Evolutionary conservation across 1,140 invertebrate genomes (phyloP).

Genomic region (Nasonia giraulti): DNA sequence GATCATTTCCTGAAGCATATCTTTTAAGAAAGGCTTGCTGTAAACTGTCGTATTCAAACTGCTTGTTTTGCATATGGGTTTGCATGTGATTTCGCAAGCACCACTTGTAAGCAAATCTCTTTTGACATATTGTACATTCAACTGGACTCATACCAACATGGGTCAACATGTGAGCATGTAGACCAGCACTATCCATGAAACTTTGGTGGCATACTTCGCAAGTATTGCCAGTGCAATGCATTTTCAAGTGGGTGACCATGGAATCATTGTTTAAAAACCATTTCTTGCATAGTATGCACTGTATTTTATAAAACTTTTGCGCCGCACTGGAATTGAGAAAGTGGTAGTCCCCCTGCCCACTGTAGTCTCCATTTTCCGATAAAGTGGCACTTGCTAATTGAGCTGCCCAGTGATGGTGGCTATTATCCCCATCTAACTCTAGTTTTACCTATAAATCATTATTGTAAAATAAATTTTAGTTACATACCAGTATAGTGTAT

Average conservation of each 20-base stretch:
- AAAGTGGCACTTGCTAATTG: constrained; percentile 63
- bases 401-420: constrained; percentile 67
- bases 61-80: constrained; percentile 78
- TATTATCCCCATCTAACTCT: constrained; percentile 67
- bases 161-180: constrained; percentile 73
- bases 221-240: constrained; percentile 65
- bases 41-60: constrained; percentile 78
- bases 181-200: constrained; percentile 69
- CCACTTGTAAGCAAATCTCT: constrained; percentile 75
- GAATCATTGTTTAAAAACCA: constrained; percentile 73
- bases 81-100: constrained; percentile 81
- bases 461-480: neutral
- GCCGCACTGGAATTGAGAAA: constrained; percentile 54
- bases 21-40: constrained; percentile 62
- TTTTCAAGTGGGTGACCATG: constrained; percentile 69
- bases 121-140: constrained; percentile 75
- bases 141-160: constrained; percentile 76
- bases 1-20: constrained; percentile 53
- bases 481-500: no score
- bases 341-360: constrained; percentile 26
- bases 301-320: constrained; percentile 72
- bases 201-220: constrained; percentile 74
- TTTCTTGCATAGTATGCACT: constrained; percentile 71
- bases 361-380: constrained; percentile 65
- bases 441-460: constrained; percentile 66